These are phyloP conservation scores for Tonatia bakeri DNA, from an alignment of 2,113 vertebrate genomes.

Conservation along the genomic window DNA sequence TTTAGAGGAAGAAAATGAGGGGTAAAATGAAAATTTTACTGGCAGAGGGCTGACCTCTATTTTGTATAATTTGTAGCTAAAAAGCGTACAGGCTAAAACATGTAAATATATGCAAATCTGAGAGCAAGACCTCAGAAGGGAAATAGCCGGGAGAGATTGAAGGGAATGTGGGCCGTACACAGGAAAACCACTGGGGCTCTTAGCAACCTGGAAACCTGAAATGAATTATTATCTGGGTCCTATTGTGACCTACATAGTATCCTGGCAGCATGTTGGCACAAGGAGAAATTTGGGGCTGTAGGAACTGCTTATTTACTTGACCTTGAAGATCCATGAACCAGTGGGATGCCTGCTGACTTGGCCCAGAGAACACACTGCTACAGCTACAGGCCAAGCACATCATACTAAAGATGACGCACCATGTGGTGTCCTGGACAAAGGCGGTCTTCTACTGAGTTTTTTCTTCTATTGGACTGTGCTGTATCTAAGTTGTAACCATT, in stretches of 20 bases:
- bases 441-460: neutral
- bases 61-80: conserved; percentile 85
- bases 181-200: conserved; percentile 76
- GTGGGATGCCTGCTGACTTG: neutral
- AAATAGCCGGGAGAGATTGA: conserved; percentile 77
- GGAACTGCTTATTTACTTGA: conserved; percentile 58
- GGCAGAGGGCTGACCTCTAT: conserved; percentile 84
- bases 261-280: conserved; percentile 61
- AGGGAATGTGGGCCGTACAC: conserved; percentile 75
- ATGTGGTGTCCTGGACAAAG: fast-evolving
- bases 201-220: conserved; percentile 77
- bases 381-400: neutral
- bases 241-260: conserved; percentile 75
- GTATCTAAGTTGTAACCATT: neutral
- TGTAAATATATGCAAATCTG: conserved; percentile 86
- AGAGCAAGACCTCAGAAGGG: conserved; percentile 80
- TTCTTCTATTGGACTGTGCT: neutral
- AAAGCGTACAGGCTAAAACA: conserved; percentile 83
- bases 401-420: neutral
- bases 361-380: neutral
- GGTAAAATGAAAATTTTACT: conserved; percentile 76
- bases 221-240: conserved; percentile 76
- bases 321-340: conserved; percentile 1
- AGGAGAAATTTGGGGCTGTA: conserved; percentile 47
- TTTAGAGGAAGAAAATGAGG: conserved; percentile 72